Evolutionary conservation across 2,113 vertebrate genomes (phyloP), one percentile per base, ranked within the genome.

Genomic region (Scartelaos histophorus): DNA sequence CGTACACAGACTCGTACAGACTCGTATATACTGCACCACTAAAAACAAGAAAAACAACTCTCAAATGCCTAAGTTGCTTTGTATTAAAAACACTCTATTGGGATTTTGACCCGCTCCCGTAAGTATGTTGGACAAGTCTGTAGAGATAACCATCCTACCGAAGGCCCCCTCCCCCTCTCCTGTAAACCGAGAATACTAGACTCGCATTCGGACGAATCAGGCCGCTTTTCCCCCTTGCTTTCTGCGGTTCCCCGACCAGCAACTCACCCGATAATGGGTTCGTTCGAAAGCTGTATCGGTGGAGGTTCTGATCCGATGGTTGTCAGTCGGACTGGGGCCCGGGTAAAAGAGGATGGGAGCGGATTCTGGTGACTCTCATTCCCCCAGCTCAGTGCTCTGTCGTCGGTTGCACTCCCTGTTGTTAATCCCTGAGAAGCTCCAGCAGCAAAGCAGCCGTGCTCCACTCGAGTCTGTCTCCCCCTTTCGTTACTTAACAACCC

Each of bases 301-400:
- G 87, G 84, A 91, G 93, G 80, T 93, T 85, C 88, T 95, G 95
- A 91, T 94, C 94, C 84, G 86, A 78, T 87, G 85, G 93, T 93
- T 95, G 94, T 94, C 94, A 94, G 92, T 90, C 82, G 79, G 87
- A 87, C 75, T 80, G 74, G 82, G 71, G 78, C 83, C 91, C 72
- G 86, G 87, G 91, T 56, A 82, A 79, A 88, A 88, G 80, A 92
- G 94, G 95, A 96, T 96, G 94, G 94, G 90, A 91, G 92, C 93
- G 94, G 95, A 96, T 96, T 96, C 84, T 90, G 82, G 76, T 83
- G 85, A 89, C 81, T 82, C 82, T 93, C 93, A 94, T 94, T 77
- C 89, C 93, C 91, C 76, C 90, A 73, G 84, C 83, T 91, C 85
- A 74, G 7, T 7, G 83, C 82, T 89, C 81, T 82, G 76, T 84